A percentile compares a stretch with the other conserved stretches of the same genome.
phyloP scores from a whole-genome alignment of 2,888 invertebrate species.

The Nomada flava region DNA sequence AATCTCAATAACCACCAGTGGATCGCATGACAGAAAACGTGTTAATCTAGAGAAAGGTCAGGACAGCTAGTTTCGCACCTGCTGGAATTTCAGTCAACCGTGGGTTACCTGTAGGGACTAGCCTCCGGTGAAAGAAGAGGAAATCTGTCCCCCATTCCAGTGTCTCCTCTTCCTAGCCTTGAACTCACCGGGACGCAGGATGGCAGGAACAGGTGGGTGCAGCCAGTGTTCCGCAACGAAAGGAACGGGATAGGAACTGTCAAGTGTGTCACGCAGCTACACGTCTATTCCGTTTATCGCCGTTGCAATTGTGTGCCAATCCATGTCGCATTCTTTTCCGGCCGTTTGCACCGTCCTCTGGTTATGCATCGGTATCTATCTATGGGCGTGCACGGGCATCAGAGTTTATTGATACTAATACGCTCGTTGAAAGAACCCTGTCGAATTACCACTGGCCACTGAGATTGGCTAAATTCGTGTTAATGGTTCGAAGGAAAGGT shows the following conservation, averaged over 20 bases:
- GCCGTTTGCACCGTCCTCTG: constrained; percentile 35
- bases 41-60: not conserved
- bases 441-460: constrained; percentile 28
- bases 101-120: not conserved
- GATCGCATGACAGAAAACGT: too few species aligned
- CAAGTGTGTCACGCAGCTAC: constrained; percentile 67
- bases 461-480: constrained; percentile 46
- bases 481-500: constrained; percentile 27
- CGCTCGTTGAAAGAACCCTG: constrained; percentile 46
- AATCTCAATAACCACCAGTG: too few species aligned
- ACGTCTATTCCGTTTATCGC: constrained; percentile 59
- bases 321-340: constrained; percentile 44
- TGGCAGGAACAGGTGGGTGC: constrained; percentile 35
- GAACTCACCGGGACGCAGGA: constrained; percentile 45
- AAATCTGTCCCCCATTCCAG: constrained; percentile 23
- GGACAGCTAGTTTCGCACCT: not conserved
- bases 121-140: not conserved
- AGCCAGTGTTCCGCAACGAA: constrained; percentile 46
- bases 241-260: constrained; percentile 49
- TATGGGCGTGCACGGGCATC: constrained; percentile 23
- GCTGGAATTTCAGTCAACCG: not conserved
- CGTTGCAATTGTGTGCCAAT: constrained; percentile 55
- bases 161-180: constrained; percentile 49
- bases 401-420: constrained; percentile 64
- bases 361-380: constrained; percentile 20